Base-by-base conservation (phyloP, 2,888 invertebrate genomes). In the Uloborus plumipes region DNA sequence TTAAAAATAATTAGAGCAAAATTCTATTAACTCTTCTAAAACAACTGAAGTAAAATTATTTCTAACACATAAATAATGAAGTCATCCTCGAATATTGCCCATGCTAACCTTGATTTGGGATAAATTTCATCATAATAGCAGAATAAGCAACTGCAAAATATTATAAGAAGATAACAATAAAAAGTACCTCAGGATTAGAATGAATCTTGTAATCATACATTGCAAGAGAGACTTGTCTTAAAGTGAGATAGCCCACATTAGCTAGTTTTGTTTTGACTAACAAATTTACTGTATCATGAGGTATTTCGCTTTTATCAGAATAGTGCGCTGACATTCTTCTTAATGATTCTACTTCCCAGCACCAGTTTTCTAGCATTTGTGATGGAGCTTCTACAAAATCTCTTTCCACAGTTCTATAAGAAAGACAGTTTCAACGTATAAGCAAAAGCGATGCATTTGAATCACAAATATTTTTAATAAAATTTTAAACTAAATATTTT, bases 331-430 rank as follows among this genome's bases (percentile, higher is more conserved):
- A 91, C 90, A 91, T 90, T 51, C 88, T 87, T 31, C 86, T 84
- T 15, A 91, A 87, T 4, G 90, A 88, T 65, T 90, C 90, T 71
- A 87, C 87, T 86, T 90, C 89, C 91, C 91, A 91, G 31, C 89
- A 89, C 91, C 91, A 91, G 87, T 91, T 91, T 87, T 91, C 91
- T 84, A 91, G 86, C 90, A 91, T 90, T 87, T 90, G 90, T 4
- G 90, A 90, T 11, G 90, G 90, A 1, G 90, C 90, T 86, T 91
- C 91, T n/a, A 91, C 89, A 87, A 91, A 91, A 86, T 91, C 91
- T 58, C 90, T 86, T 85, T 91, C 91, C 7, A 91, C 90, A 69
- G 87, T 86, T 3, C 89, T 89, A 26, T 2, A n/a, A n/a, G n/a
- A n/a, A n/a, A n/a, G n/a, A n/a, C n/a, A n/a, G n/a, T n/a, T n/a